These are phyloP conservation scores for Nematostella vectensis DNA, from an alignment of 92 coral and sea anemone genomes.

Conservation along the genomic window DNA sequence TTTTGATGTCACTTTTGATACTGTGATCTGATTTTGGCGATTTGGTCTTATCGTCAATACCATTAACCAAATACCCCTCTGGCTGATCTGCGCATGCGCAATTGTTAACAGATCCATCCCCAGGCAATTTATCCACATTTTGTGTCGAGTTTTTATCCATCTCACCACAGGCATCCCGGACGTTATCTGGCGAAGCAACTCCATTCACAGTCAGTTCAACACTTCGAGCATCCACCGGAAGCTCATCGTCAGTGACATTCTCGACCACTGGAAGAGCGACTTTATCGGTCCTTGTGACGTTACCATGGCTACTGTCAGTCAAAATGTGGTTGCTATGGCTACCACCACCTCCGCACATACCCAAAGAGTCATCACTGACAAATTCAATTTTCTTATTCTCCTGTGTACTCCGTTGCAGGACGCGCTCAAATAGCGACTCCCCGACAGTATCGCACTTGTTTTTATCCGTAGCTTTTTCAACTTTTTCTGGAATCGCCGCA, in stretches of 20 bases:
- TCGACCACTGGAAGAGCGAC: slow-evolving; percentile 69
- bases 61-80: background rate
- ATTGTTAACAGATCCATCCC: slow-evolving; percentile 1
- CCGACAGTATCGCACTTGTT: slow-evolving; percentile 22
- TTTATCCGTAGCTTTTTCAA: slow-evolving; percentile 24
- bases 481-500: slow-evolving; percentile 24
- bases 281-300: slow-evolving; percentile 36
- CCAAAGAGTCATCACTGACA: slow-evolving; percentile 73
- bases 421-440: slow-evolving; percentile 63
- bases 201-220: background rate
- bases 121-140: background rate
- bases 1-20: slow-evolving; percentile 80
- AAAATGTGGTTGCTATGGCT: slow-evolving; percentile 5
- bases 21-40: slow-evolving; percentile 95
- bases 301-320: slow-evolving; percentile 10
- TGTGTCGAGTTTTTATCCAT: too few species aligned
- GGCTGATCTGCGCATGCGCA: too few species aligned
- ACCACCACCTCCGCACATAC: slow-evolving; percentile 29
- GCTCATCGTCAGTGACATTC: slow-evolving; percentile 83
- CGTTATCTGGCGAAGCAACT: background rate
- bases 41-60: background rate
- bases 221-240: slow-evolving; percentile 18
- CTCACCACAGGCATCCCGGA: too few species aligned
- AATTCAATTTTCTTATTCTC: slow-evolving; percentile 73
- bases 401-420: slow-evolving; percentile 25